Base-by-base conservation (phyloP, 2,113 vertebrate species). In the Pygoscelis antarcticus region DNA sequence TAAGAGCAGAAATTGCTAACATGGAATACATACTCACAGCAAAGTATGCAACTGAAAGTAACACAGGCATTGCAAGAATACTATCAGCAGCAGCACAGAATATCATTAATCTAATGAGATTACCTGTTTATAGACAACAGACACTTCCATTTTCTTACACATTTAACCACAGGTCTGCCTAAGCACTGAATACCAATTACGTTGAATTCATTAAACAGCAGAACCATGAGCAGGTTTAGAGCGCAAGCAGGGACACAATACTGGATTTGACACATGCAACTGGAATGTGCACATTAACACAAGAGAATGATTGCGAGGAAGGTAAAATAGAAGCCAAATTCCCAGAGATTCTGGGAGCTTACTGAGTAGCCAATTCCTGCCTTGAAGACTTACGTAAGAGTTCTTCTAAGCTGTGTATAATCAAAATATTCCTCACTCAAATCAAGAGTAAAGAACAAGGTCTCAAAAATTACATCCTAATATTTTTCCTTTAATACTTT, bases 331-430 rank as follows among this genome's bases (percentile, higher is more conserved):
- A 79, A 97, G 94, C 60, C 93, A 89, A 95, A 80, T 62, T 95
- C 88, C 68, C 81, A 83, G 92, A 93, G 89, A 96, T 71, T 95
- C 91, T 42, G 42, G 42, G 95, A 95, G 92, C 85, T 97, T 89
- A 97, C 71, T 32, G 51, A 95, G 90, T 92, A 94, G 97, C 90
- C 78, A 95, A 18, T 93, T 91, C 93, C 85, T 72, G 36, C 90
- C 85, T 96, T 95, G 75, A 96, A 94, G 86, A 70, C 75, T 95
- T 89, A 80, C 12, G 27, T 90, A 91, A 78, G 90, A 84, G 77
- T 69, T 80, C 74, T 83, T 68, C 60, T 9, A 47, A 6, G 30
- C 55, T 61, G 54, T 87, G 88, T 83, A 29, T 38, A 95, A 85
- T 83, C 62, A 91, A 90, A 49, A 66, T 81, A 58, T 76, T 94